Evolutionary conservation across 1,140 invertebrate species (phyloP).

Genomic region (Whitmania pigra): DNA sequence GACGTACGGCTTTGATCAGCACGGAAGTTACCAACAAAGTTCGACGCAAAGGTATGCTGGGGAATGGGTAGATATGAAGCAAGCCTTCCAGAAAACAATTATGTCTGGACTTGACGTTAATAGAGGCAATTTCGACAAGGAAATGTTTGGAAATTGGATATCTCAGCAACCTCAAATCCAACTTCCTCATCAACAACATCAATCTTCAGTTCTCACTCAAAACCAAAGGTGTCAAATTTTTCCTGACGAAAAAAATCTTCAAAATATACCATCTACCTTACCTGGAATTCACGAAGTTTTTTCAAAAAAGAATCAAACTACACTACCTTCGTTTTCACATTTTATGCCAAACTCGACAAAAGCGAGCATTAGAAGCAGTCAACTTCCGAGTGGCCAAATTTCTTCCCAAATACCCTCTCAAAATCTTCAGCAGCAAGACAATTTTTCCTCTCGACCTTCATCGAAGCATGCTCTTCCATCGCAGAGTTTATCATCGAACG

Average conservation of each 20-base stretch:
- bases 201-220: background rate
- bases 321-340: conserved; percentile 11
- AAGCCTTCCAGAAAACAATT: too few species aligned
- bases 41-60: too few species aligned
- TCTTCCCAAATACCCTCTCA: conserved; percentile 1
- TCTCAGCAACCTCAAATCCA: conserved; percentile 3
- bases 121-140: background rate
- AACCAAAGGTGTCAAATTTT: background rate
- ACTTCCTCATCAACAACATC: background rate
- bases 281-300: conserved; percentile 26
- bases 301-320: conserved; percentile 11
- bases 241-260: background rate
- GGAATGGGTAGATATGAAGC: too few species aligned
- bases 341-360: conserved; percentile 15
- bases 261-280: conserved; percentile 11
- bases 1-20: too few species aligned
- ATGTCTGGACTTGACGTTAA: too few species aligned
- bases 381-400: background rate
- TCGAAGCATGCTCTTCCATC: background rate
- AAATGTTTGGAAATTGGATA: conserved; percentile 2
- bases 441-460: background rate
- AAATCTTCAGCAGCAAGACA: background rate
- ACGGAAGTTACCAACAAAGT: too few species aligned
- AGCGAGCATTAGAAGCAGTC: background rate
- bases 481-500: background rate